Percentiles rank a stretch among this genome's conserved stretches.
Conservation (phyloP, 2,113 vertebrate species). For the Burhinus bistriatus region DNA sequence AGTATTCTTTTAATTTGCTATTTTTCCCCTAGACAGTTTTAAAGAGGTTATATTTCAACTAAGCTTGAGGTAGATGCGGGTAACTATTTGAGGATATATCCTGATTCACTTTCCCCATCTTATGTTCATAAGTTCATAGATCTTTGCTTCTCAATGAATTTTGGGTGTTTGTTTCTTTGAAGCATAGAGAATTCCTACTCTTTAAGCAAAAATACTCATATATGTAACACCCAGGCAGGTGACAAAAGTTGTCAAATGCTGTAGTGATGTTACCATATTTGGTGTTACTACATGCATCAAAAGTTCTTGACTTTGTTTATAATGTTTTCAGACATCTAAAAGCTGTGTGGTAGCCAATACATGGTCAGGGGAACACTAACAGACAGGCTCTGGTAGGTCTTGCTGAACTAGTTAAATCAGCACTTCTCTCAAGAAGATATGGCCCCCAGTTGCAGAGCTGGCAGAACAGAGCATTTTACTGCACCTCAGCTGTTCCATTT, state of each 20-base stretch:
- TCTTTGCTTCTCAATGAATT: not conserved
- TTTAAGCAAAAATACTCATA: not conserved
- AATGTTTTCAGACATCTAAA: not conserved
- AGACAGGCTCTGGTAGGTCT: not conserved
- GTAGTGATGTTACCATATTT: not conserved
- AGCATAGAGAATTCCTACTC: not conserved
- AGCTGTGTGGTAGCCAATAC: not conserved
- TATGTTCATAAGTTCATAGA: not conserved
- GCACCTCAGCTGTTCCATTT: constrained; percentile 42
- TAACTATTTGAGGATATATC: not conserved
- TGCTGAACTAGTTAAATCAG: not conserved
- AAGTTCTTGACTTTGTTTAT: not conserved
- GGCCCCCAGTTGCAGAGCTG: not conserved
- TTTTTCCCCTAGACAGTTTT: not conserved
- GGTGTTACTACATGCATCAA: not conserved
- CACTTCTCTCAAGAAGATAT: not conserved
- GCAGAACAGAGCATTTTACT: not conserved
- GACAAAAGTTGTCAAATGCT: not conserved
- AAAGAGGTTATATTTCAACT: not conserved
- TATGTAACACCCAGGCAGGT: not conserved
- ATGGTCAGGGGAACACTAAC: not conserved
- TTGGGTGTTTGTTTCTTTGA: not conserved
- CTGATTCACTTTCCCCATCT: not conserved
- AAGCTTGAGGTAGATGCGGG: not conserved
- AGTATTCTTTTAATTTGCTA: not conserved